Percentiles rank a stretch among this genome's conserved stretches.
phyloP scores from a whole-genome alignment of 2,797 vertebrate species.

The Diglossa cyanea region DNA sequence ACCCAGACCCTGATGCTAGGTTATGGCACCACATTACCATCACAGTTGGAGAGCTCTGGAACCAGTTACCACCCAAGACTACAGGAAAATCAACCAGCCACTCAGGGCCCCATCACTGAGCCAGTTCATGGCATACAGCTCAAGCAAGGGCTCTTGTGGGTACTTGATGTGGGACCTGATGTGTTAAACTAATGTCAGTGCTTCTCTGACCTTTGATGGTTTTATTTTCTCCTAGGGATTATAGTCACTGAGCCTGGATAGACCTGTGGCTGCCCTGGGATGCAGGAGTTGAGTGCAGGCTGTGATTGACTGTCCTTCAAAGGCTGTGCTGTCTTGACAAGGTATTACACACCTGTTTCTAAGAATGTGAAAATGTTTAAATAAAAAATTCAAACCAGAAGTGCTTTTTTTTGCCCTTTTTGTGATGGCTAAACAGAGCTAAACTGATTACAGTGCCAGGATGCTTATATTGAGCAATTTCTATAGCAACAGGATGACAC shows the following conservation, averaged over 20 bases:
- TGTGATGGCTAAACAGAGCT: not conserved
- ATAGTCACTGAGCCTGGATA: not conserved
- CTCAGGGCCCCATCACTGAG: not conserved
- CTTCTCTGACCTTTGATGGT: not conserved
- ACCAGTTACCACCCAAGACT: not conserved
- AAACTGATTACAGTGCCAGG: not conserved
- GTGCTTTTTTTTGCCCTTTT: not conserved
- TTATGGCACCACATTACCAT: not conserved
- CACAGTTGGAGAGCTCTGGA: not conserved
- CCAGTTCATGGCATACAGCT: not conserved
- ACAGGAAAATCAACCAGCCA: not conserved
- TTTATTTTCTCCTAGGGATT: not conserved
- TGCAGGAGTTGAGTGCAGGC: not conserved
- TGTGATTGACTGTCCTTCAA: fast-evolving
- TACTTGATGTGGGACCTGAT: not conserved
- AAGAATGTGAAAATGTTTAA: not conserved
- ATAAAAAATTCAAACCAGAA: not conserved
- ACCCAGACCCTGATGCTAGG: not conserved
- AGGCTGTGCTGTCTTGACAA: not conserved
- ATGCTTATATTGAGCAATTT: not conserved
- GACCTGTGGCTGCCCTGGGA: not conserved
- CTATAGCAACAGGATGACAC: not conserved
- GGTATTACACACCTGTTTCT: not conserved
- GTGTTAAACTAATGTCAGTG: not conserved
- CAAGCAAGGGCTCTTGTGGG: fast-evolving